Evolutionary conservation across 1,140 invertebrate genomes (phyloP), one percentile per base, ranked within the genome.

Genomic region (Mylabris phalerata): DNA sequence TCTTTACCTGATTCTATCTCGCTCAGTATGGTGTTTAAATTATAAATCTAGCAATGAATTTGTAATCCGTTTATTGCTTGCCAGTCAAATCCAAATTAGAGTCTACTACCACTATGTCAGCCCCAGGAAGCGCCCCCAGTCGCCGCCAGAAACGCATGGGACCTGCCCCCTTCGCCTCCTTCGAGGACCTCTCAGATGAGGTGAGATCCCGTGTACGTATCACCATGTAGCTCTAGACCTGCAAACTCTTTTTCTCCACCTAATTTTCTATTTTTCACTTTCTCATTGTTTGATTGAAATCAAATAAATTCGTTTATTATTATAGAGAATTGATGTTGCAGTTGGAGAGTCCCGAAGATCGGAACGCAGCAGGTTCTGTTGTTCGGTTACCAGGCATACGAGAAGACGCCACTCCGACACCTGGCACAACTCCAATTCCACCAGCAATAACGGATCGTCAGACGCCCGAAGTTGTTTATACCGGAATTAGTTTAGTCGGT

Each of bases 151-250:
- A 81, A 78, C 84, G 87, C 75, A 85, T 89, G 80, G 90, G 90
- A 75, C 89, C 89, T 72, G 92, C 92, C 70, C 92, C 92, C 70
- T 89, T 94, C 75, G 92, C 92, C 72, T 94, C 91, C 60, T 92
- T 94, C 75, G 90, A 93, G 80, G 90, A 92, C 78, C 80, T 90
- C 68, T 89, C 88, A 65, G 90, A 92, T 76, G 88, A 91, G 78
- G 82, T 85, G 76, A 82, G 80, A 76, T 76, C 77, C 66, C 77
- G 80, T 78, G 77, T 78, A 78, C 71, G 76, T 77, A 79, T 76
- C 73, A 55, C 40, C 51, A 55, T 39, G 11, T 56, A 48, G 54
- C 43, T 32, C 32, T 46, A 46, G 52, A 25, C 52, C 52, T 39
- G 38, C 11, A 44, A 25, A 10, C 13, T 43, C 25, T 41, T 13